Evolutionary conservation across 2,888 invertebrate species (phyloP).

Genomic region (Calameuta pallipes): DNA sequence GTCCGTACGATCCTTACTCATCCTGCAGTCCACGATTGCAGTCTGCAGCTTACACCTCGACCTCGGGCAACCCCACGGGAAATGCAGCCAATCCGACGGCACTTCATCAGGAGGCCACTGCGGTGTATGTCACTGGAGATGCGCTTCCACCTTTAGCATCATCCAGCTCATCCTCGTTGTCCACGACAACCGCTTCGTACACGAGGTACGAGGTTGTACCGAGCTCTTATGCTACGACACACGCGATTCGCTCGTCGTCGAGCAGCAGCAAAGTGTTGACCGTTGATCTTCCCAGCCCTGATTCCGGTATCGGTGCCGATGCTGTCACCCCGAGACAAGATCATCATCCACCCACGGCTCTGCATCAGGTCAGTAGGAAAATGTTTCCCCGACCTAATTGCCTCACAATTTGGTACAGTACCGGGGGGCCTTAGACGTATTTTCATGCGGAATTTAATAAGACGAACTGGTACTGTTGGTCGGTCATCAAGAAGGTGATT

Average conservation of each 20-base stretch:
- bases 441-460: background rate
- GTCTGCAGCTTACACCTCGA: conserved; percentile 55
- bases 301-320: conserved; percentile 95
- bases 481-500: background rate
- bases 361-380: conserved; percentile 82
- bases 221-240: conserved; percentile 61
- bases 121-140: conserved; percentile 73
- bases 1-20: conserved; percentile 62
- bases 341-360: conserved; percentile 76
- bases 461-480: background rate
- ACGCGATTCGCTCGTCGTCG: conserved; percentile 62
- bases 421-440: background rate
- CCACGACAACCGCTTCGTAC: conserved; percentile 62
- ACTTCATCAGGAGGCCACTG: conserved; percentile 64
- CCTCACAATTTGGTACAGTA: background rate
- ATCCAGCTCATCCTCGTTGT: conserved; percentile 76
- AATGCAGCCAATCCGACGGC: conserved; percentile 46
- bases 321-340: conserved; percentile 82
- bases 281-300: conserved; percentile 94
- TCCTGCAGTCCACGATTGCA: conserved; percentile 62
- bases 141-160: conserved; percentile 59
- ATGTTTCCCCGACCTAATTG: background rate
- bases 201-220: conserved; percentile 64
- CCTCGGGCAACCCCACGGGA: conserved; percentile 45
- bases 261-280: conserved; percentile 76